Base-by-base conservation (phyloP, 2,797 vertebrate genomes). In the Tapera naevia region DNA sequence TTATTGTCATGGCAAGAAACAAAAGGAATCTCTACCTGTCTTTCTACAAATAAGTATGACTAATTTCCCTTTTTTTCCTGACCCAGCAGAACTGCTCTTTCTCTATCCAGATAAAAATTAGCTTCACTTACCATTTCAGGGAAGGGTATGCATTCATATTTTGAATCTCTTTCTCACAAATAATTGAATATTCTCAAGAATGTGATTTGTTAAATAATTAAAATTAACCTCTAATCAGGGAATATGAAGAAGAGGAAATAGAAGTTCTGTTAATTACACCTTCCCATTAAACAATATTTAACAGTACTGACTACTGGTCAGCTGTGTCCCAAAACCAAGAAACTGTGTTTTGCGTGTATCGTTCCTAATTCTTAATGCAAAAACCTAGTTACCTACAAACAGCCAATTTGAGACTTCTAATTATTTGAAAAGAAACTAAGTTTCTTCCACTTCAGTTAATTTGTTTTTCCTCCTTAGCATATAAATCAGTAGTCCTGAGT, bases 151-250 rank as follows among this genome's bases (percentile, higher is more conserved):
- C 79, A 35, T 79, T 81, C 39, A 13, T 61, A 41, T 74, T 80
- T 66, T 67, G 51, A 73, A 66, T 54, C n/a, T 66, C 15, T 46
- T 84, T 73, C 46, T 92, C 30, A 48, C 33, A 3, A 80, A 85
- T 70, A 90, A 91, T 60, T 58, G 12, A 72, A 84, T 69, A 48
- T 45, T 81, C 11, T 79, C 6, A 56, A 72, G 46, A 84, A 79
- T 11, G 19, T 73, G 39, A 62, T 75, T 84, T 93, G 66, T 86
- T 57, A 80, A 88, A 86, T 82, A 83, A 78, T 67, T 80, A 76
- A 22, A 94, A 71, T 46, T 45, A 69, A 70, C 14, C 22, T 83
- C 17, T 37, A 61, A 84, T 50, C 74, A 45, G 28, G 50, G n/a
- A 75, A 64, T 58, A 32, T 71, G 60, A 90, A 39, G n/a, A 75